Base-by-base conservation (phyloP, 2,797 vertebrate genomes). In the Luscinia luscinia region DNA sequence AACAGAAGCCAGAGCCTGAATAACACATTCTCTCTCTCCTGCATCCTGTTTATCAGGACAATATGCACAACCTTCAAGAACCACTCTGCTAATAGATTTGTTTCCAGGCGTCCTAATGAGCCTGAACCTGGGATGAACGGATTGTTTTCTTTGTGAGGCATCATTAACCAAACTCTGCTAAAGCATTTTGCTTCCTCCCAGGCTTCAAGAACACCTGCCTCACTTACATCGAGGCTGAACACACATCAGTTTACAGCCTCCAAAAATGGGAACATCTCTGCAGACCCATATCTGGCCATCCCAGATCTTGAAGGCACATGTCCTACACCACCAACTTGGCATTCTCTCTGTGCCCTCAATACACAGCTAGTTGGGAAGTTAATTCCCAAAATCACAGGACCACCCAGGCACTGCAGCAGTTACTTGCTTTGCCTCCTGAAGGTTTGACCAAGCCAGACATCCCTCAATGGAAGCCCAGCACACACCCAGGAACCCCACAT, bases 391-490 rank as follows among this genome's bases (percentile, higher is more conserved):
- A 12, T 15, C 52, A 36, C 26, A 67, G 87, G 41, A 63, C n/a
- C 40, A 67, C 15, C 28, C 61, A 63, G 64, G 48, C 16, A 8
- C 61, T 5, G 15, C 24, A 51, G 57, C 2, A 43, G 13, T 11
- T 30, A n/a, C 18, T 51, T 45, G 15, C 61, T 90, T 36, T 49
- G 52, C 34, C 77, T 68, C 40, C 73, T 45, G 26, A 34, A 11
- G 22, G 0, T 59, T 4, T 57, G 32, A 13, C 54, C 75, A 61
- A 84, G 70, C 30, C 70, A 64, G 32, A 21, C 32, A n/a, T 24
- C 6, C 49, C 45, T 12, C 24, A 4, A 0, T 1, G 0, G 40
- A 68, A 49, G 58, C 17, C 34, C 62, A 49, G 41, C n/a, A 11
- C 0, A 19, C 19, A 28, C 3, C 45, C 36, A 23, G 1, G 6